Percentiles rank a stretch among this genome's conserved stretches.
Conservation (phyloP, 2,113 vertebrate species). For the Pteronura brasiliensis region DNA sequence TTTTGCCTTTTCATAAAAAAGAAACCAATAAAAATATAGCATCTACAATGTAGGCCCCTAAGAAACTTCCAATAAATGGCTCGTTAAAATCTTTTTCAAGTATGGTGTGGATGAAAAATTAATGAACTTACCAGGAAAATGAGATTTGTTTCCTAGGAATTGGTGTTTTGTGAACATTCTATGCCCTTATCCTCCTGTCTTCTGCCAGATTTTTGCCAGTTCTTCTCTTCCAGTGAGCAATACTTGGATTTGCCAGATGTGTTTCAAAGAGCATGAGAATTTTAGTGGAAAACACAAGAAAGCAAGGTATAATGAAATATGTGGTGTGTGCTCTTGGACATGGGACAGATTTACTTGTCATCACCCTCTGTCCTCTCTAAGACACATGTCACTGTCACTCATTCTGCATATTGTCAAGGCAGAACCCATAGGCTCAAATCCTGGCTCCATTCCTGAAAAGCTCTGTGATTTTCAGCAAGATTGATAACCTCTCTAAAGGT, state of each 20-base stretch:
- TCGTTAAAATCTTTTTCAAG: constrained; percentile 9
- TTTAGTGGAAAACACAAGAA: not conserved
- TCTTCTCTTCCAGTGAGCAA: not conserved
- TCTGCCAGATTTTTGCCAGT: not conserved
- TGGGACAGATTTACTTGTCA: not conserved
- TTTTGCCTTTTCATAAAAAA: constrained; percentile 55
- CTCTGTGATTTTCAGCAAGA: not conserved
- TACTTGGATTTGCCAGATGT: not conserved
- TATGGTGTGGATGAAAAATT: not conserved
- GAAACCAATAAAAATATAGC: constrained; percentile 55
- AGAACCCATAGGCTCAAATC: not conserved
- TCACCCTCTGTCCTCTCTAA: not conserved
- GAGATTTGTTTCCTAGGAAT: not conserved
- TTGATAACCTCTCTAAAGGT: not conserved
- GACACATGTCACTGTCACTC: not conserved
- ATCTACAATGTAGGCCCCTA: constrained; percentile 10
- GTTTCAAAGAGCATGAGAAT: not conserved
- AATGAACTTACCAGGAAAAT: not conserved
- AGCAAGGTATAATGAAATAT: not conserved
- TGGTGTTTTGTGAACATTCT: not conserved
- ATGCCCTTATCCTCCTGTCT: not conserved
- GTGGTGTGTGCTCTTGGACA: not conserved
- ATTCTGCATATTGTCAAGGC: not conserved
- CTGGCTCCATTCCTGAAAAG: not conserved
- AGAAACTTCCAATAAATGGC: constrained; percentile 23